Conservation (phyloP, 2,888 invertebrate species). For the Argyresthia albistria region DNA sequence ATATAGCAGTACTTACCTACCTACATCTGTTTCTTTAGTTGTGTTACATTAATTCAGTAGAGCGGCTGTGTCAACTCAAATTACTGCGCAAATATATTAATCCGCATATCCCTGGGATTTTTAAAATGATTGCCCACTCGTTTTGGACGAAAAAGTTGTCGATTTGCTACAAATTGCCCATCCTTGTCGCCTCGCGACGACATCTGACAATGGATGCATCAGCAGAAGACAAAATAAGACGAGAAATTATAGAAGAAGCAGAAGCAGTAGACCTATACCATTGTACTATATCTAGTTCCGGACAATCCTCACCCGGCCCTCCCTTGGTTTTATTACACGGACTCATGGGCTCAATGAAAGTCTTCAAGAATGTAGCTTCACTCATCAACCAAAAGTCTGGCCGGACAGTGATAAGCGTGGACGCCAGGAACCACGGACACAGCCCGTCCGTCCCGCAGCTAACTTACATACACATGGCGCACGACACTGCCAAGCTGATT, state of each 20-base stretch:
- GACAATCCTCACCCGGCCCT: constrained; percentile 30
- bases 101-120: too few relatives aligned
- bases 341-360: constrained; percentile 91
- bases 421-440: constrained; percentile 96
- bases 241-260: too few relatives aligned
- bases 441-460: constrained; percentile 86
- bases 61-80: not conserved
- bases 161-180: too few relatives aligned
- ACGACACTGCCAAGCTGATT: constrained; percentile 71
- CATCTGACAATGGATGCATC: too few relatives aligned
- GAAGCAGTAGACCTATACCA: constrained; percentile 77
- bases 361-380: constrained; percentile 92
- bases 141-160: too few relatives aligned
- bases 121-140: too few relatives aligned
- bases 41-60: not conserved
- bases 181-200: too few relatives aligned
- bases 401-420: constrained; percentile 85
- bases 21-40: not conserved
- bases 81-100: not conserved
- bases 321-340: constrained; percentile 93
- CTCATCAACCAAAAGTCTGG: constrained; percentile 77
- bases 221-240: too few relatives aligned
- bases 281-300: constrained; percentile 70
- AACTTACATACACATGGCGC: constrained; percentile 82
- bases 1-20: too few relatives aligned